Percentiles rank a stretch among this genome's conserved stretches.
Conservation (phyloP, 2,797 vertebrate species). For the Rhinoraja longicauda region DNA sequence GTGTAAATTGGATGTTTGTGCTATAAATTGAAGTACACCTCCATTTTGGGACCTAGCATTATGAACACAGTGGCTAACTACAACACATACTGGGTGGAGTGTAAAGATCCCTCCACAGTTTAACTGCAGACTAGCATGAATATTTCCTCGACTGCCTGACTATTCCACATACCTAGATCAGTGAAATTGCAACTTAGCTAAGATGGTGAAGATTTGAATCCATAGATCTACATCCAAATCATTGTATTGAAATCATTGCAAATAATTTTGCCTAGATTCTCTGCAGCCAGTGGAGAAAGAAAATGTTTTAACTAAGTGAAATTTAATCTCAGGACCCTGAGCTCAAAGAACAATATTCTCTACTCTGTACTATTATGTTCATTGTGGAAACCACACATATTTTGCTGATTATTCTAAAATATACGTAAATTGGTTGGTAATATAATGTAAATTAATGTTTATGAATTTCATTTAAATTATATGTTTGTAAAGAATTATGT, state of each 20-base stretch:
- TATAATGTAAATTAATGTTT: not conserved
- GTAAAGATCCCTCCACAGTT: not conserved
- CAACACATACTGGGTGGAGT: not conserved
- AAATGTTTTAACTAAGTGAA: not conserved
- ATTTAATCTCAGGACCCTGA: not conserved
- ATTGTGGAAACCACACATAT: too few relatives aligned
- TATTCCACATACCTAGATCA: not conserved
- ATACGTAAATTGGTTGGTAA: not conserved
- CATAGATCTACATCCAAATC: not conserved
- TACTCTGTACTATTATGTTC: not conserved
- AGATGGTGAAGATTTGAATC: not conserved
- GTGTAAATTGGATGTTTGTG: not conserved
- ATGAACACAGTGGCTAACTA: too few relatives aligned
- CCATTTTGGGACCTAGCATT: not conserved
- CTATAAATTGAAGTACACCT: not conserved
- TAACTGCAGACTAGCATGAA: not conserved
- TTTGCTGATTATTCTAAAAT: not conserved
- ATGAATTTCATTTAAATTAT: not conserved
- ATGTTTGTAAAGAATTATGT: not conserved
- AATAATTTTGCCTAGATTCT: not conserved
- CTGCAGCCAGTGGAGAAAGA: not conserved
- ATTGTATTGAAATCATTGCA: not conserved
- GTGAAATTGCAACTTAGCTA: not conserved
- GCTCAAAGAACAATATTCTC: not conserved
- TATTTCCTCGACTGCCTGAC: not conserved